A percentile compares a stretch with the other conserved stretches of the same genome.
These are phyloP conservation scores for Rhabdornis inornatus DNA, from an alignment of 2,113 vertebrate species.

Conservation along the genomic window DNA sequence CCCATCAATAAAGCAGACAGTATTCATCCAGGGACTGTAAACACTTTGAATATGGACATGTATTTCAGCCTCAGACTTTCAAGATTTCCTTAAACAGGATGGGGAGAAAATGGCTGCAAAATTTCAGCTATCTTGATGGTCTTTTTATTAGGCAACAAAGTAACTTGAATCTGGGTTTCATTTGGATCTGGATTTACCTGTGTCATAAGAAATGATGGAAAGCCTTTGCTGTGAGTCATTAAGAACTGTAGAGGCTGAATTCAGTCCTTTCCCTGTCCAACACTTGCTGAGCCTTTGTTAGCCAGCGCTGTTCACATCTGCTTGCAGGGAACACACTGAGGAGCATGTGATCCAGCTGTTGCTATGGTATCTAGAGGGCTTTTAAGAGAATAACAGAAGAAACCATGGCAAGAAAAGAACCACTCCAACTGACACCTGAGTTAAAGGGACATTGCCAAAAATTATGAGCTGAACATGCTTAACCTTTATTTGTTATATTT, in stretches of 20 bases:
- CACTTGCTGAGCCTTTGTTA: slow-evolving; percentile 50
- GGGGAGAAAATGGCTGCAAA: background rate
- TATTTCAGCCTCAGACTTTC: background rate
- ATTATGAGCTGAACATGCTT: background rate
- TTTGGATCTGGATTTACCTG: background rate
- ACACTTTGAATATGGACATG: background rate
- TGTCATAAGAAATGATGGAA: background rate
- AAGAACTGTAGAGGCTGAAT: background rate
- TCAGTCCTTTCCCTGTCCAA: background rate
- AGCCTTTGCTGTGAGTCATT: background rate
- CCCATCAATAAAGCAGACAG: background rate
- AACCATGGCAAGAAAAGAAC: slow-evolving; percentile 20
- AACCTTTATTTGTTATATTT: background rate
- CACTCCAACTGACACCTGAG: slow-evolving; percentile 23
- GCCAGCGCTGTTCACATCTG: slow-evolving; percentile 61
- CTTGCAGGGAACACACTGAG: slow-evolving; percentile 33
- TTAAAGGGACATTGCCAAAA: slow-evolving; percentile 33
- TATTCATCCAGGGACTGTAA: background rate
- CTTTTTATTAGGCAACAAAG: background rate
- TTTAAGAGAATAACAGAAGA: slow-evolving; percentile 41
- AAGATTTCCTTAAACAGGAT: background rate
- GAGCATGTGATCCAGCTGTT: slow-evolving; percentile 63
- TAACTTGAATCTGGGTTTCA: slow-evolving; percentile 16
- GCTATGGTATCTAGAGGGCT: slow-evolving; percentile 61
- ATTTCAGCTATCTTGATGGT: background rate